Evolutionary conservation across 2,113 vertebrate species (phyloP).

Genomic region (Microtus oregoni): DNA sequence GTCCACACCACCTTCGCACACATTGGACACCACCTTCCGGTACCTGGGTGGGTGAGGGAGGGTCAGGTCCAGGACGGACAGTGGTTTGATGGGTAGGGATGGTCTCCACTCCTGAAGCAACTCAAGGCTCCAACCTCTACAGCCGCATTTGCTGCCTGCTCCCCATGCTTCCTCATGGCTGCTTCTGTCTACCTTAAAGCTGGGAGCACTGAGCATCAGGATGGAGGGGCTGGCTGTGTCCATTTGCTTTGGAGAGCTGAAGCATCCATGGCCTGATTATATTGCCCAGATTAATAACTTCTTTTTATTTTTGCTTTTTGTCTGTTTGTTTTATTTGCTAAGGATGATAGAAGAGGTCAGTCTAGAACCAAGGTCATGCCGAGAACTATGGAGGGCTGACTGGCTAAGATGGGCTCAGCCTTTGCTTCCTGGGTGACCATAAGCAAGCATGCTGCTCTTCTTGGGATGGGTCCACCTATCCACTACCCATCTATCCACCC

Average conservation of each 20-base stretch:
- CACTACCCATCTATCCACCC: background rate
- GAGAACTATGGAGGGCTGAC: background rate
- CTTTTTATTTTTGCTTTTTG: background rate
- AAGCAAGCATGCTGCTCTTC: background rate
- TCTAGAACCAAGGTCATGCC: background rate
- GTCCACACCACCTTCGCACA: conserved; percentile 95
- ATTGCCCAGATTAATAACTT: fast-evolving
- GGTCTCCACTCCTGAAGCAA: fast-evolving
- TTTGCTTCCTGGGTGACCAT: fast-evolving
- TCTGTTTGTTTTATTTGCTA: background rate
- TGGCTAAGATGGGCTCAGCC: fast-evolving
- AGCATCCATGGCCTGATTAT: fast-evolving
- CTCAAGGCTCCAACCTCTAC: fast-evolving
- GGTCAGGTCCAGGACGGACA: fast-evolving
- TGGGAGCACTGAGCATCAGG: background rate
- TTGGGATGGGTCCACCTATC: background rate
- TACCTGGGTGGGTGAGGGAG: conserved; percentile 87
- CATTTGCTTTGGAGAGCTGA: fast-evolving
- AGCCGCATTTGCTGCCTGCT: fast-evolving
- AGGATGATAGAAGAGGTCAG: fast-evolving
- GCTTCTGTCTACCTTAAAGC: fast-evolving
- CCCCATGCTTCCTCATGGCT: fast-evolving
- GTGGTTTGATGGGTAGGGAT: fast-evolving
- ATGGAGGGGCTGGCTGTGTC: fast-evolving
- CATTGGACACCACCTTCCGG: conserved; percentile 93